A percentile compares a stretch with the other conserved stretches of the same genome.
Evolutionary conservation across 2,797 vertebrate species (phyloP).

Genomic region (Cercopithecus mitis): DNA sequence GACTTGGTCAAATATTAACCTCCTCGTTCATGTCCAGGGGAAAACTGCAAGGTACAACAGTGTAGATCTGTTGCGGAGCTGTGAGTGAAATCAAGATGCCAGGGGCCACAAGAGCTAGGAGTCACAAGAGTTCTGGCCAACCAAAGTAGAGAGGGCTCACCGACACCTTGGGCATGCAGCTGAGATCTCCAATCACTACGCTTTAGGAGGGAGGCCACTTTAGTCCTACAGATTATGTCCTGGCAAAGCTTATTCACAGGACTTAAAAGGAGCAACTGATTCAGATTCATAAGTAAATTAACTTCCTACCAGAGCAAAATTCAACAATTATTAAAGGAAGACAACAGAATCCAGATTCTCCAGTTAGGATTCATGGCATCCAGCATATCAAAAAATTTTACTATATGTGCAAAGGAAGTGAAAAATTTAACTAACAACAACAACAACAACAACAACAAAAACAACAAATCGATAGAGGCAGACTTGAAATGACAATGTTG

Average conservation of each 20-base stretch:
- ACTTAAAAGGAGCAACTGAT: neutral
- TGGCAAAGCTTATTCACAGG: neutral
- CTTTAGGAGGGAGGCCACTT: neutral
- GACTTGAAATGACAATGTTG: neutral
- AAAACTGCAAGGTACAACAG: neutral
- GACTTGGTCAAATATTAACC: neutral
- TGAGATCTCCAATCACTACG: neutral
- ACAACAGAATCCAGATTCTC: conserved; percentile 30
- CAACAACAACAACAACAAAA: neutral
- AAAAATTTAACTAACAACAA: neutral
- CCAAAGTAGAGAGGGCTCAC: neutral
- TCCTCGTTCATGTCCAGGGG: no score
- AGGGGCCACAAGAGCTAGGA: accelerated
- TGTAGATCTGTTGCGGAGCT: neutral
- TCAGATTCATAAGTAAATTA: neutral
- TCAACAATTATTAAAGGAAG: neutral
- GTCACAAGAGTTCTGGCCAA: neutral
- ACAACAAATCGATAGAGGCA: neutral
- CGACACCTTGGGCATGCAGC: neutral
- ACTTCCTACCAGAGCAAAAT: conserved; percentile 28
- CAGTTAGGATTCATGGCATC: neutral
- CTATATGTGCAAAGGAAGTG: neutral
- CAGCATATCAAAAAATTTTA: neutral
- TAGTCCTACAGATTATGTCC: neutral
- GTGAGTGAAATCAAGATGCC: neutral